Base-by-base conservation (phyloP, 2,113 vertebrate species). In the Myrmecobius fasciatus region DNA sequence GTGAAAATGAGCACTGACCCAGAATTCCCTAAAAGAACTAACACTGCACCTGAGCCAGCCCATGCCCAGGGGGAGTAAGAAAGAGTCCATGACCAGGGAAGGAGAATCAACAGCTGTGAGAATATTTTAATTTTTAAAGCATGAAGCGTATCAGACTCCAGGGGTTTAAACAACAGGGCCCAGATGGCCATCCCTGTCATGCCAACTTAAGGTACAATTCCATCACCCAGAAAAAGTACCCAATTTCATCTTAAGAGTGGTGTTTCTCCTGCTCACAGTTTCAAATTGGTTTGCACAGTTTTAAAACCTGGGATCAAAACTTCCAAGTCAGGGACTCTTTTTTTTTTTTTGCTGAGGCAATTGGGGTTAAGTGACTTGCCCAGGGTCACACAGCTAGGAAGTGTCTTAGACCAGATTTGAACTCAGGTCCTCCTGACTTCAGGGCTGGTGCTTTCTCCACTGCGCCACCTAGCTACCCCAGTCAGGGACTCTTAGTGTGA, bases 41-140 rank as follows among this genome's bases (percentile, higher is more conserved):
- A 95, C 75, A 95, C 52, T 52, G 93, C 91, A 96, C 96, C 93
- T 96, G 97, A 96, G 96, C 96, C 96, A 94, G 92, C n/a, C 60
- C 97, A 93, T 94, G 96, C 96, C 95, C 93, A 83, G 95, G 93
- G 96, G 95, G 89, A 96, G 96, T 95, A 97, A 96, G 92, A 88
- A 92, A 83, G 97, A 95, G 95, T 94, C 93, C 95, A 53, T 52
- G 91, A 94, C 92, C 90, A 88, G 83, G 94, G 90, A 95, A 93
- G 53, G 94, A 95, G 95, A 25, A 10, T 89, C 92, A 95, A 51
- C 90, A 93, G 92, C 53, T 52, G 26, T 6, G 46, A 11, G 5
- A 91, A 49, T 26, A 93, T 95, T 91, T 54, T 36, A 52, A 92
- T 95, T 92, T 83, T 83, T 90, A 96, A 93, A 95, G 93, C 51